Evolutionary conservation across 2,113 vertebrate species (phyloP), one percentile per base, ranked within the genome.

Genomic region (Suricata suricatta): DNA sequence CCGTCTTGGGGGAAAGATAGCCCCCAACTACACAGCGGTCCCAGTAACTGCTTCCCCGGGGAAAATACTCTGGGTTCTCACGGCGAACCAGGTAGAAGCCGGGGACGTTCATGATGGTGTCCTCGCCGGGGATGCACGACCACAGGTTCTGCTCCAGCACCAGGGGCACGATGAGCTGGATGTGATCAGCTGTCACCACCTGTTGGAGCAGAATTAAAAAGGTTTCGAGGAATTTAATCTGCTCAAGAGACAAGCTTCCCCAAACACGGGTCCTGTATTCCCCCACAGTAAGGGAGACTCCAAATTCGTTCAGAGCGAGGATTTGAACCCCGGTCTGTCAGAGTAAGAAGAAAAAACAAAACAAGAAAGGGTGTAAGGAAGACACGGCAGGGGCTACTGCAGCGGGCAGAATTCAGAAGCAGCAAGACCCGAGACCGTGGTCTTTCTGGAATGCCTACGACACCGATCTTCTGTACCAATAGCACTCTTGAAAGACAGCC

Each of bases 21-120:
- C 99, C 99, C 7, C 99, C 99, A 0, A 99, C 99, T 81, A 99
- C 99, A 97, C 99, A 99, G 97, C 99, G 99, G 98, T 99, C 99
- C 99, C 99, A 99, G 98, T 99, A 99, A 98, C 99, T 99, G 98
- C 99, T 99, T 27, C 99, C 99, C 0, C 99, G 99, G 52, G 99
- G 99, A 97, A 99, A 99, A 97, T 99, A 99, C 95, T 99, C 99
- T 25, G 99, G 98, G 97, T 99, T 99, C 98, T 99, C 99, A 77
- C 99, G 99, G 91, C 99, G 99, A 38, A 99, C 98, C 50, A 99
- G 98, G 98, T 99, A 99, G 99, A 99, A 99, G 69, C 99, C 99
- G 13, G 99, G 99, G 95, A 99, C 96, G 21, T 99, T 99, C 99
- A 99, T 99, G 98, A 99, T 99, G 54, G 99, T 99, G 97, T 99